These are phyloP conservation scores for Diabrotica undecimpunctata DNA, from an alignment of 1,140 invertebrate species.

Conservation along the genomic window DNA sequence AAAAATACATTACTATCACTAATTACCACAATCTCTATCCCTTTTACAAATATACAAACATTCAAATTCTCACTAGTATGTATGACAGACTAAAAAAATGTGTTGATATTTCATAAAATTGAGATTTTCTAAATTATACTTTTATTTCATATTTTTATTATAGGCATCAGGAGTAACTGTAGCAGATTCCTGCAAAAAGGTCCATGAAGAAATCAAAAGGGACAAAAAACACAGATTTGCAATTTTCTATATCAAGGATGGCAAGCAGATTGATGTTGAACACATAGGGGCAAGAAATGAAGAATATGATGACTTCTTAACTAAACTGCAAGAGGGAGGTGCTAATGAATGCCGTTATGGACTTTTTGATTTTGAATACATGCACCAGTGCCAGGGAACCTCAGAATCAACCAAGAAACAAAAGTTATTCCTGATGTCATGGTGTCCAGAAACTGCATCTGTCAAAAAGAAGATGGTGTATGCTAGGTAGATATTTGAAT, in stretches of 20 bases:
- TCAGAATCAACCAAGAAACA: conserved; percentile 92
- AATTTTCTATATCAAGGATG: conserved; percentile 92
- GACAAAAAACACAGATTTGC: conserved; percentile 96
- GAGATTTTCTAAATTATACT: no score
- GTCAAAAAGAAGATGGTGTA: conserved; percentile 99
- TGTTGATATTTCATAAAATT: no score
- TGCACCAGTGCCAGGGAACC: conserved; percentile 91
- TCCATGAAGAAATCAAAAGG: conserved; percentile 95
- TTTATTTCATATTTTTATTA: conserved; percentile 37
- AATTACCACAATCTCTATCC: no score
- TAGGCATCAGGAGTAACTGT: conserved; percentile 95
- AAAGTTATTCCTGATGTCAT: conserved; percentile 93
- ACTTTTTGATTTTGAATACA: conserved; percentile 92
- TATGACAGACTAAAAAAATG: no score
- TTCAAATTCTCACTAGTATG: no score
- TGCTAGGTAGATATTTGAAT: conserved; percentile 58
- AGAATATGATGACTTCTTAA: conserved; percentile 85
- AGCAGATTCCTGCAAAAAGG: conserved; percentile 89
- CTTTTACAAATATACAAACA: no score
- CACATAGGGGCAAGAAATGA: conserved; percentile 81
- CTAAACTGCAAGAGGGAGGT: conserved; percentile 85
- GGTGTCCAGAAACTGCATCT: conserved; percentile 95
- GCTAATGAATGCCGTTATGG: conserved; percentile 90
- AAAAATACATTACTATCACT: no score
- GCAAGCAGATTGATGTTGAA: conserved; percentile 91